Conservation (phyloP, 2,797 vertebrate genomes). For the Sebastes goodei region DNA sequence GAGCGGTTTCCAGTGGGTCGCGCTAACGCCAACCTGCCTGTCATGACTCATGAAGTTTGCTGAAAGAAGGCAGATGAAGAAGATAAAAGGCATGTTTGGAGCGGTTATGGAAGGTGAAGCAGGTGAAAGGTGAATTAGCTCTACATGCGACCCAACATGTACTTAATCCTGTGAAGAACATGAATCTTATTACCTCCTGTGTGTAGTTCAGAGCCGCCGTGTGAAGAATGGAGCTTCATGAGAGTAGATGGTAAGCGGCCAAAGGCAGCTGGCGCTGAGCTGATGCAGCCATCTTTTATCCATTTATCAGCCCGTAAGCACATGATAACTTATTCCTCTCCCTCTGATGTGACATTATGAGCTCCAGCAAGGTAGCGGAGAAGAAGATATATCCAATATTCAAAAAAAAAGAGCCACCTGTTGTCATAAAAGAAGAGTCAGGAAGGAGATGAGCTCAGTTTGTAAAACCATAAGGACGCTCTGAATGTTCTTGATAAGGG, state of each 20-base stretch:
- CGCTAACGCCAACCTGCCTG: constrained; percentile 55
- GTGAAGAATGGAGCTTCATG: neutral
- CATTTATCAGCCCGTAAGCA: constrained; percentile 4
- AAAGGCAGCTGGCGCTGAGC: constrained; percentile 5
- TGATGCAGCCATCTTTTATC: constrained; percentile 12
- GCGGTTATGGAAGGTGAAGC: constrained; percentile 15
- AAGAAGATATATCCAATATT: neutral
- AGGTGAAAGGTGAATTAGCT: constrained; percentile 49
- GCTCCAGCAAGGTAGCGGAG: neutral
- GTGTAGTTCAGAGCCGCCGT: constrained; percentile 5
- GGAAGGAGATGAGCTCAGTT: neutral
- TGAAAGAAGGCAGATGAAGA: neutral
- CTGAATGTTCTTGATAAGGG: neutral
- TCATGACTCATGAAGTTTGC: constrained; percentile 63
- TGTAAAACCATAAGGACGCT: neutral
- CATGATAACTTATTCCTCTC: neutral
- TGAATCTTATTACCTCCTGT: neutral
- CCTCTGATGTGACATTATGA: neutral
- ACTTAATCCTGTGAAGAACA: constrained; percentile 4
- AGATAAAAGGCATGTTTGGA: neutral
- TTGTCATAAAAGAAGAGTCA: neutral
- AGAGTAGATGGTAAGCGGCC: neutral
- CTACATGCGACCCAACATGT: constrained; percentile 46
- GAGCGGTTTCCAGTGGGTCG: constrained; percentile 60
- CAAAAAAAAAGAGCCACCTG: neutral